Conservation (phyloP, 2,888 invertebrate genomes). For the Junonia oenone region DNA sequence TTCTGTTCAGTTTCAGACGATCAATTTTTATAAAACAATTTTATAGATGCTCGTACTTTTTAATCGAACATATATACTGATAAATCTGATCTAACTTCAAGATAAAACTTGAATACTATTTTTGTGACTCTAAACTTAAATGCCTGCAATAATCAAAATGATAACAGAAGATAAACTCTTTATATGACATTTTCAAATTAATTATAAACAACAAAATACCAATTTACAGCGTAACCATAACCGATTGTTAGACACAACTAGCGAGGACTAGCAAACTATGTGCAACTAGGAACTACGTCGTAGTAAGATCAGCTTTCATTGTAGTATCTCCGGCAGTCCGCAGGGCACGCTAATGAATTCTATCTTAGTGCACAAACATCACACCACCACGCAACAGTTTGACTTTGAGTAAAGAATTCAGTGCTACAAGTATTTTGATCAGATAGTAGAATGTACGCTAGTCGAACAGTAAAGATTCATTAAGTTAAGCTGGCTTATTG, state of each 20-base stretch:
- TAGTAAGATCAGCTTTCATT: neutral
- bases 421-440: neutral
- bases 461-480: neutral
- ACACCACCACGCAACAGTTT: neutral
- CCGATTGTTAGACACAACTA: neutral
- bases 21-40: neutral
- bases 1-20: neutral
- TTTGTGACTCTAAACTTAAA: no score
- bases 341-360: slow-evolving; percentile 5
- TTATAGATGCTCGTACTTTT: neutral
- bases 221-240: neutral
- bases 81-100: no score
- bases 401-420: neutral
- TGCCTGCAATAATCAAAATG: no score
- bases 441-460: neutral
- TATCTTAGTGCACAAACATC: neutral
- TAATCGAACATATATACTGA: no score
- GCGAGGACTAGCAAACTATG: neutral
- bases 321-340: neutral
- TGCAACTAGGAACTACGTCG: neutral
- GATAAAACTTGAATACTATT: no score
- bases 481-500: no score
- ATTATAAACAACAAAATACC: neutral
- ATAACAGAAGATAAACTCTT: no score
- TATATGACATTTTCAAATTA: neutral